A percentile compares a stretch with the other conserved stretches of the same genome.
Evolutionary conservation across 1,140 invertebrate species (phyloP).

Genomic region (Drosophila quadrilineata): DNA sequence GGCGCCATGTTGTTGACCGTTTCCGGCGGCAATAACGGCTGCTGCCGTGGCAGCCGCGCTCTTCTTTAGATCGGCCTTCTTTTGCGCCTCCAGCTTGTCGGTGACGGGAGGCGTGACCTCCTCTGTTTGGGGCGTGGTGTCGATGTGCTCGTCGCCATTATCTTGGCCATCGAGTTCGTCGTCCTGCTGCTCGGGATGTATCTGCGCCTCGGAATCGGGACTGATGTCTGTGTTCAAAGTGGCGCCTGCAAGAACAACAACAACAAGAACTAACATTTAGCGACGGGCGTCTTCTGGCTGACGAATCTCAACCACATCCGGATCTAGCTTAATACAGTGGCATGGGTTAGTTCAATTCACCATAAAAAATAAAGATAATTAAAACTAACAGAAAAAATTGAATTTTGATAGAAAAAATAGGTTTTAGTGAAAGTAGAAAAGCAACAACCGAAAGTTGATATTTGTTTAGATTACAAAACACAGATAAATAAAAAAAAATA

Average conservation of each 20-base stretch:
- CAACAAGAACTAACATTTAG: slow-evolving; percentile 81
- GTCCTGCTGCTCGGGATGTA: slow-evolving; percentile 73
- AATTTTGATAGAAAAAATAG: slow-evolving; percentile 22
- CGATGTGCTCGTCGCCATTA: slow-evolving; percentile 76
- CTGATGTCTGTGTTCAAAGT: slow-evolving; percentile 79
- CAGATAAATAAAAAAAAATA: slow-evolving; percentile 1
- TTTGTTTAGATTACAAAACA: slow-evolving; percentile 7
- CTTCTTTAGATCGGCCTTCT: slow-evolving; percentile 75
- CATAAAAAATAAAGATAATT: slow-evolving; percentile 45
- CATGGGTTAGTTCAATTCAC: slow-evolving; percentile 65
- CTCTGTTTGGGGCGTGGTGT: slow-evolving; percentile 77
- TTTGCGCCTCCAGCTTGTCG: slow-evolving; percentile 76
- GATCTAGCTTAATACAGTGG: slow-evolving; percentile 8
- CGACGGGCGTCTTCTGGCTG: slow-evolving; percentile 44
- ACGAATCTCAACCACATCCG: too few relatives aligned
- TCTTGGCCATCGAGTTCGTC: slow-evolving; percentile 77
- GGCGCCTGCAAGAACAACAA: slow-evolving; percentile 80
- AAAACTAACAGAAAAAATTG: slow-evolving; percentile 10
- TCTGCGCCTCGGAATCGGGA: slow-evolving; percentile 81
- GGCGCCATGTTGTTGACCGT: slow-evolving; percentile 54
- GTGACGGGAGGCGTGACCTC: slow-evolving; percentile 79
- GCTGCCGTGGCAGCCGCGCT: slow-evolving; percentile 58
- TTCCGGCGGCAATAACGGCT: slow-evolving; percentile 65
- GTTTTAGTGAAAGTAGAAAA: slow-evolving; percentile 33
- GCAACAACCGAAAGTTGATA: slow-evolving; percentile 18